phyloP scores from a whole-genome alignment of 2,797 vertebrate species.

The Huso huso region DNA sequence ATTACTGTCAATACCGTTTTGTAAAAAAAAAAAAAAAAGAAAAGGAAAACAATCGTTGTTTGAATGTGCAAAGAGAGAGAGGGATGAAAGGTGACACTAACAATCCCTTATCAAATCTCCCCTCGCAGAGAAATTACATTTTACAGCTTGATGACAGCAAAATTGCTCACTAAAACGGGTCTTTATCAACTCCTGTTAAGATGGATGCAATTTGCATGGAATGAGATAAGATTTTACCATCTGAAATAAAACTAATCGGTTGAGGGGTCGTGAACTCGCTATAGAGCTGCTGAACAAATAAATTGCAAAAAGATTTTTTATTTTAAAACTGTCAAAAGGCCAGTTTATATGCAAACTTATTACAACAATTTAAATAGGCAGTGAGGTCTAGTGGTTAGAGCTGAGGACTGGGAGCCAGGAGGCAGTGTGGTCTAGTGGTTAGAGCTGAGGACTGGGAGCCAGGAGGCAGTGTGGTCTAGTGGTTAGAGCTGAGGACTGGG shows the following conservation, averaged over 20 bases:
- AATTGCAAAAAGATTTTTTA: too few species aligned
- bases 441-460: too few species aligned
- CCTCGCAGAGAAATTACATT: conserved; percentile 1
- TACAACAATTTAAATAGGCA: too few species aligned
- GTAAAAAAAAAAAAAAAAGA: background rate
- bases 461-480: too few species aligned
- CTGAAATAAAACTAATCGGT: background rate
- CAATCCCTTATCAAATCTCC: conserved; percentile 2
- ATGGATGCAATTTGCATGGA: background rate
- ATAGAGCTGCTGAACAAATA: too few species aligned
- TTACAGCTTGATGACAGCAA: background rate
- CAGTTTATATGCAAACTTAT: too few species aligned
- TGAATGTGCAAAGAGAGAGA: background rate
- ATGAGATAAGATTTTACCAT: background rate
- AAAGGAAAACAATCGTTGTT: background rate
- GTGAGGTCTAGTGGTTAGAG: too few species aligned
- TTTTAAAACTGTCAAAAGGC: too few species aligned
- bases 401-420: too few species aligned
- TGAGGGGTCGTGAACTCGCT: too few species aligned
- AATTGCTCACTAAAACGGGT: conserved; percentile 2
- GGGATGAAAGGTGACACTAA: background rate
- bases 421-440: too few species aligned
- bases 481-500: too few species aligned
- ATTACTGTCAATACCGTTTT: background rate
- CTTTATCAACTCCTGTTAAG: background rate